These are phyloP conservation scores for Drosophila melanocephala DNA, from an alignment of 2,888 invertebrate species.

Conservation along the genomic window DNA sequence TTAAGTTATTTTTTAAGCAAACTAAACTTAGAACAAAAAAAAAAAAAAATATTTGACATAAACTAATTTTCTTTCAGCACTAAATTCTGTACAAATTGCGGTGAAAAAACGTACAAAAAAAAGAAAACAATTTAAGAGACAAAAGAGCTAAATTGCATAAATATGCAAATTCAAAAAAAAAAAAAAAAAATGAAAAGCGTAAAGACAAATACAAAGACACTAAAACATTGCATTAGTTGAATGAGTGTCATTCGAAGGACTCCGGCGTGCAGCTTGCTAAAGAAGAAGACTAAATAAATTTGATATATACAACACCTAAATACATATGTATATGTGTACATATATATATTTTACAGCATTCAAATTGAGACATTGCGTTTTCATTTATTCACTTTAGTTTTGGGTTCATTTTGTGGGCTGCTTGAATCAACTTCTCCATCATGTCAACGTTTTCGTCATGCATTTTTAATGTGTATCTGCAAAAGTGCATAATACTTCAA, in stretches of 20 bases:
- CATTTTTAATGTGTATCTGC: background rate
- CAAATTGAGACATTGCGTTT: slow-evolving; percentile 44
- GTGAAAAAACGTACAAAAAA: slow-evolving; percentile 55
- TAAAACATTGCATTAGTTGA: slow-evolving; percentile 32
- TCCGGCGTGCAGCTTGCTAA: slow-evolving; percentile 57
- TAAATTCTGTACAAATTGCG: slow-evolving; percentile 68
- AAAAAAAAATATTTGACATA: slow-evolving; percentile 21
- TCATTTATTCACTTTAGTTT: background rate
- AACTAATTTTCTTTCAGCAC: slow-evolving; percentile 72
- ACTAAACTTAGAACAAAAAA: slow-evolving; percentile 24
- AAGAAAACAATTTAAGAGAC: slow-evolving; percentile 34
- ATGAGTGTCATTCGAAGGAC: slow-evolving; percentile 47
- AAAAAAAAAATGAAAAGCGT: slow-evolving; percentile 17
- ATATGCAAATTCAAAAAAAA: slow-evolving; percentile 17
- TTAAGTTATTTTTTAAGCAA: slow-evolving; percentile 54
- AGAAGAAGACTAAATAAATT: slow-evolving; percentile 74
- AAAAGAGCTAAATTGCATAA: slow-evolving; percentile 20
- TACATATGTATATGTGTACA: slow-evolving; percentile 40
- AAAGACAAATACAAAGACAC: slow-evolving; percentile 27
- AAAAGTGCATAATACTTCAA: background rate
- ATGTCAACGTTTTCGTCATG: background rate
- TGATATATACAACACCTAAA: slow-evolving; percentile 60
- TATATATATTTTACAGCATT: slow-evolving; percentile 76
- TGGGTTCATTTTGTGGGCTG: background rate
- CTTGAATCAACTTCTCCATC: background rate